Percentiles rank a stretch among this genome's conserved stretches.
Evolutionary conservation across 2,113 vertebrate species (phyloP).

Genomic region (Ciconia stormi): DNA sequence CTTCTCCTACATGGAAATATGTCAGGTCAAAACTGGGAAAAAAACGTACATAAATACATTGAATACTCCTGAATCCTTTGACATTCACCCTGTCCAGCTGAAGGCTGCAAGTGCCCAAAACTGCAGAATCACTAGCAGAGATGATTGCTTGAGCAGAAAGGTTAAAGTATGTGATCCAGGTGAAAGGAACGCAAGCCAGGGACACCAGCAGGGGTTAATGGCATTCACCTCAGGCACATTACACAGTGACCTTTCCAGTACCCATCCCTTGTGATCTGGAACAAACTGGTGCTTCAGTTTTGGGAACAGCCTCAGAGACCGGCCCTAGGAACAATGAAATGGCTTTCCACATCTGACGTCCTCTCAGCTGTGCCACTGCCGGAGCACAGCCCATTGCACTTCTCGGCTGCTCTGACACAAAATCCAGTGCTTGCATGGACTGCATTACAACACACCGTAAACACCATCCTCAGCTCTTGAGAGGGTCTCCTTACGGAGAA

Average conservation of each 20-base stretch:
- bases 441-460: not conserved
- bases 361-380: not conserved
- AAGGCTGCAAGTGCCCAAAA: not conserved
- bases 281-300: not conserved
- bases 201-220: not conserved
- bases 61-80: not conserved
- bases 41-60: accelerated
- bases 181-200: accelerated
- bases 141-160: not conserved
- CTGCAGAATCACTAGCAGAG: not conserved
- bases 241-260: not conserved
- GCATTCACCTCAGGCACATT: not conserved
- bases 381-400: not conserved
- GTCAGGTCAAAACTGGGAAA: not conserved
- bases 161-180: not conserved
- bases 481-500: not conserved
- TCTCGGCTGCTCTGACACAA: not conserved
- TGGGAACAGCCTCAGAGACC: not conserved
- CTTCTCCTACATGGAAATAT: not conserved
- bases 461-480: not conserved
- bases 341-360: accelerated
- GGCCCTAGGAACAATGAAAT: not conserved
- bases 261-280: not conserved
- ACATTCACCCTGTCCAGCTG: not conserved
- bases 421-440: accelerated